Conservation (phyloP, 1,140 invertebrate species). For the Oryctes rhinoceros region DNA sequence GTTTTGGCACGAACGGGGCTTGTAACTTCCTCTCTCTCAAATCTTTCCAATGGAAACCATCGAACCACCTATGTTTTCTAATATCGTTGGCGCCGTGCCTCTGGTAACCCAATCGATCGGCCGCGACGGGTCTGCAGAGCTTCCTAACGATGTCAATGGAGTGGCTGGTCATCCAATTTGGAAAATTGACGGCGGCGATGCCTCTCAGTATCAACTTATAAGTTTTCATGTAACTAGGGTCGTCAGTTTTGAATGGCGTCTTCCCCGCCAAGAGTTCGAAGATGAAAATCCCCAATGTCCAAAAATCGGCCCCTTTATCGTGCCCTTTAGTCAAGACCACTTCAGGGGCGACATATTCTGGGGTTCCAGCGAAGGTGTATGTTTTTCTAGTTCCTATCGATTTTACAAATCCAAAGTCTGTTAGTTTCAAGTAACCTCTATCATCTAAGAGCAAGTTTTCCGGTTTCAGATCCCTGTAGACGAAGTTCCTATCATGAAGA, state of each 20-base stretch:
- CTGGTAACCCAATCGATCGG: constrained; percentile 93
- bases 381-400: constrained; percentile 84
- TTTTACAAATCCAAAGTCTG: constrained; percentile 98
- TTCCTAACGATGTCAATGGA: constrained; percentile 87
- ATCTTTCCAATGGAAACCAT: constrained; percentile 56
- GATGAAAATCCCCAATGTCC: constrained; percentile 92
- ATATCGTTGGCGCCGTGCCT: constrained; percentile 91
- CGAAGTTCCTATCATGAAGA: constrained; percentile 85
- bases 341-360: constrained; percentile 92
- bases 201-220: constrained; percentile 94
- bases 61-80: constrained; percentile 84
- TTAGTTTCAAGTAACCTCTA: constrained; percentile 92
- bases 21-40: constrained; percentile 48
- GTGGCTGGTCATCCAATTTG: constrained; percentile 78
- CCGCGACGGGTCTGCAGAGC: constrained; percentile 86
- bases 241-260: constrained; percentile 90
- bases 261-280: constrained; percentile 92
- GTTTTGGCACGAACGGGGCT: constrained; percentile 50
- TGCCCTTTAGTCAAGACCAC: constrained; percentile 92
- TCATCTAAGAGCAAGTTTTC: constrained; percentile 91
- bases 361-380: constrained; percentile 98
- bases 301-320: constrained; percentile 92
- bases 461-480: constrained; percentile 95
- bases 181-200: constrained; percentile 89
- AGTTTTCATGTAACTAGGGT: constrained; percentile 92